Conservation (phyloP, 2,888 invertebrate genomes). For the Drosophila ustulata region DNA sequence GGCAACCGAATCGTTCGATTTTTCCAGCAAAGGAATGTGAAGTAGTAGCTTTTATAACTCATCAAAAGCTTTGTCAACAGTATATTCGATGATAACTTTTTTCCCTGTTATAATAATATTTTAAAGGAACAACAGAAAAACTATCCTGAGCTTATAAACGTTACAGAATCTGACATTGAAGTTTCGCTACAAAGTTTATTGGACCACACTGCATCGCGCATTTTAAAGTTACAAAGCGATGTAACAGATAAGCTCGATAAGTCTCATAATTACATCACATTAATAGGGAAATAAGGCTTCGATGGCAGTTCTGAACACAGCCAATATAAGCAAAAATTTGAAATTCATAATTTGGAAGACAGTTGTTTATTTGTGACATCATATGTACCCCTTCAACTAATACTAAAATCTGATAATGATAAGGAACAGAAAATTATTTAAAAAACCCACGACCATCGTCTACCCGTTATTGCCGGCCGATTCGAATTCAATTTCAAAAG, state of each 20-base stretch:
- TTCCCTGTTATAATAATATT: too few relatives aligned
- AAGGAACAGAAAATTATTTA: not conserved
- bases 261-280: not conserved
- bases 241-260: slow-evolving; percentile 1
- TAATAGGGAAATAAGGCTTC: slow-evolving; percentile 10
- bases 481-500: slow-evolving; percentile 1
- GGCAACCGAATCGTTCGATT: slow-evolving; percentile 24
- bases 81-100: too few relatives aligned
- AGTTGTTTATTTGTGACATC: slow-evolving; percentile 27
- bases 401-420: not conserved
- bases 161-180: too few relatives aligned
- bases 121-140: too few relatives aligned
- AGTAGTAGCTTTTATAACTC: slow-evolving; percentile 16
- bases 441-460: too few relatives aligned
- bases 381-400: slow-evolving; percentile 1
- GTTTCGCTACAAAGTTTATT: too few relatives aligned
- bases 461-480: too few relatives aligned
- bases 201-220: not conserved
- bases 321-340: slow-evolving; percentile 11
- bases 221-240: slow-evolving; percentile 6
- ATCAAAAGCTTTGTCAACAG: slow-evolving; percentile 2
- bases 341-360: slow-evolving; percentile 8
- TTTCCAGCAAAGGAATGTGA: slow-evolving; percentile 22
- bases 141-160: too few relatives aligned
- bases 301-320: slow-evolving; percentile 7